Percentiles rank a stretch among this genome's conserved stretches.
These are phyloP conservation scores for Otolemur garnettii DNA, from an alignment of 2,113 vertebrate genomes.

Conservation along the genomic window DNA sequence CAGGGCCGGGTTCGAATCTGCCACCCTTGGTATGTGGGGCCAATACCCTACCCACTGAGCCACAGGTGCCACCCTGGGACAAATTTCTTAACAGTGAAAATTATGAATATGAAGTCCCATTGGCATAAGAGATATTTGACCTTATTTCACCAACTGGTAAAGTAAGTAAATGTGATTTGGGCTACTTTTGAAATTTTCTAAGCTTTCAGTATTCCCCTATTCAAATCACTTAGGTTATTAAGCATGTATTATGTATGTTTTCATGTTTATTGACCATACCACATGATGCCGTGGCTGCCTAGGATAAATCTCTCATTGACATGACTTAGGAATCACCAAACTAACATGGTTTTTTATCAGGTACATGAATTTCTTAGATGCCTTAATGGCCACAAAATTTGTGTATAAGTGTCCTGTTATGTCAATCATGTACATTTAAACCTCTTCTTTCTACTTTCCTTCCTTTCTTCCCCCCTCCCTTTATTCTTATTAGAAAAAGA, in stretches of 20 bases:
- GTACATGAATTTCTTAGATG: constrained; percentile 58
- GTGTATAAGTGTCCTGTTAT: background rate
- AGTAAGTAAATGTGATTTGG: constrained; percentile 30
- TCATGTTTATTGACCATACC: constrained; percentile 79
- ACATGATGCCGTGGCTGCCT: constrained; percentile 79
- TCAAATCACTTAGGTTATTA: constrained; percentile 3
- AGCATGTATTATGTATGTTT: constrained; percentile 74
- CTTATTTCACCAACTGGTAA: background rate
- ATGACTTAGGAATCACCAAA: constrained; percentile 75
- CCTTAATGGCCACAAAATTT: background rate
- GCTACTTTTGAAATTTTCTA: constrained; percentile 43
- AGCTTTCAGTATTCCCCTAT: background rate
- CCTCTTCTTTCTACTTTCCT: background rate
- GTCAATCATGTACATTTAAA: background rate
- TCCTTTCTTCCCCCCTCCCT: background rate
- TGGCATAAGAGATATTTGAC: background rate
- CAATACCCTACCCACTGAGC: no score
- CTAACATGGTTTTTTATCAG: constrained; percentile 79
- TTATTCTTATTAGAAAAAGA: background rate
- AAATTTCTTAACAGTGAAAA: background rate
- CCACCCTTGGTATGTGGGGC: no score
- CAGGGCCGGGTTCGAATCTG: background rate
- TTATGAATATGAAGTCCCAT: constrained; percentile 5
- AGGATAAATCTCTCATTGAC: constrained; percentile 81
- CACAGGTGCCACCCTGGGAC: background rate